These are phyloP conservation scores for Eurois occulta DNA, from an alignment of 2,888 invertebrate species.

Conservation along the genomic window DNA sequence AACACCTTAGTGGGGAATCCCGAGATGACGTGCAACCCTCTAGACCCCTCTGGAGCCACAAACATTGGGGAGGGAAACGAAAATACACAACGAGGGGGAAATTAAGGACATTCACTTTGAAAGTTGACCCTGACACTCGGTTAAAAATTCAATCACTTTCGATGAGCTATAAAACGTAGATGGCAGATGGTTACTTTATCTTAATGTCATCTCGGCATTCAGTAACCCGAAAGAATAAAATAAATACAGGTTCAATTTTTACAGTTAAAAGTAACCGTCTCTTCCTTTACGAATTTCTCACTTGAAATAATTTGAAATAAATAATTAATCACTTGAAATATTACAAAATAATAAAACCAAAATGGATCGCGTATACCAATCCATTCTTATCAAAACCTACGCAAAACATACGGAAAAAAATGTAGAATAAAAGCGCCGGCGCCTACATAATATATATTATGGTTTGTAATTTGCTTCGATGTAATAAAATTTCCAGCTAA, in stretches of 20 bases:
- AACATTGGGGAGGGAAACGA: conserved; percentile 22
- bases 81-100: conserved; percentile 23
- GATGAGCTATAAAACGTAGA: not conserved
- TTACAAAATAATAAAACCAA: not conserved
- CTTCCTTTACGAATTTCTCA: no score
- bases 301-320: no score
- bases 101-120: conserved; percentile 26
- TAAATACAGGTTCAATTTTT: not conserved
- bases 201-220: not conserved
- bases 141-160: conserved; percentile 19
- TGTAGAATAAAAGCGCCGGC: not conserved
- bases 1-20: conserved; percentile 51
- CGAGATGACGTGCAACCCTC: conserved; percentile 28
- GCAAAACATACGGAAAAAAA: not conserved
- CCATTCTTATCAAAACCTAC: not conserved
- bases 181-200: not conserved
- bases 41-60: conserved; percentile 11
- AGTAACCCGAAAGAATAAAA: not conserved
- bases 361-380: not conserved
- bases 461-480: not conserved
- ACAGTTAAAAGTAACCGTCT: not conserved
- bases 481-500: conserved; percentile 10
- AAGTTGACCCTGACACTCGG: conserved; percentile 22
- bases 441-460: not conserved
- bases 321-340: not conserved